Evolutionary conservation across 1,140 invertebrate species (phyloP).

Genomic region (Zaprionus ghesquierei): DNA sequence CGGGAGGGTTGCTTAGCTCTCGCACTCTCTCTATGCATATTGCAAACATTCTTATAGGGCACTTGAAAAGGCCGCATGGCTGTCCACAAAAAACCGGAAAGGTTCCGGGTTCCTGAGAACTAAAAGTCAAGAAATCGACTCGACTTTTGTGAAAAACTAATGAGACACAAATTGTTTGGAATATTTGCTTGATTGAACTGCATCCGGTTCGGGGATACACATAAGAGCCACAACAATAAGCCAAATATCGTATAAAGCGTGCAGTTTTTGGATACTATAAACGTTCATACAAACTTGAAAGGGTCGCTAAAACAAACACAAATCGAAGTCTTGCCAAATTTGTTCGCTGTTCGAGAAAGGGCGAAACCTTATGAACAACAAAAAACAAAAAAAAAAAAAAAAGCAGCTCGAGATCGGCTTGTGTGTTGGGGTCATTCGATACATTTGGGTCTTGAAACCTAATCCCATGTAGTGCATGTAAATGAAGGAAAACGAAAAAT

Average conservation of each 20-base stretch:
- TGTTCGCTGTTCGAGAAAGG: neutral
- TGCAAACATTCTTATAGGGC: conserved; percentile 41
- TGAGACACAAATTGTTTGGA: conserved; percentile 33
- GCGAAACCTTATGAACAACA: neutral
- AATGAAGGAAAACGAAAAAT: neutral
- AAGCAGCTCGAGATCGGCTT: neutral
- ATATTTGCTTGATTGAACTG: conserved; percentile 46
- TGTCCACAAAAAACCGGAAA: conserved; percentile 14
- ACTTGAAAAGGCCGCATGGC: conserved; percentile 34
- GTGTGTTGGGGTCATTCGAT: conserved; percentile 17
- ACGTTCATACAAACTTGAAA: too few relatives aligned
- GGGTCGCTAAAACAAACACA: too few relatives aligned
- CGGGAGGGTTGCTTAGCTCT: conserved; percentile 1
- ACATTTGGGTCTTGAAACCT: conserved; percentile 17
- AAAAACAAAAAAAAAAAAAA: neutral
- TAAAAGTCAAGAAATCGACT: conserved; percentile 13
- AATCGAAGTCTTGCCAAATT: neutral
- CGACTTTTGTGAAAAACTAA: conserved; percentile 22
- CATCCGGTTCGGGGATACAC: neutral
- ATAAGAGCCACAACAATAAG: neutral
- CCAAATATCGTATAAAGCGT: neutral
- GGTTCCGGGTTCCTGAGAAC: conserved; percentile 11
- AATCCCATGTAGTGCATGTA: conserved; percentile 6
- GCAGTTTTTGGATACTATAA: too few relatives aligned
- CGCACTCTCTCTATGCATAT: neutral